Percentiles rank a stretch among this genome's conserved stretches.
Evolutionary conservation across 2,888 invertebrate genomes (phyloP).

Genomic region (Lypha dubia): DNA sequence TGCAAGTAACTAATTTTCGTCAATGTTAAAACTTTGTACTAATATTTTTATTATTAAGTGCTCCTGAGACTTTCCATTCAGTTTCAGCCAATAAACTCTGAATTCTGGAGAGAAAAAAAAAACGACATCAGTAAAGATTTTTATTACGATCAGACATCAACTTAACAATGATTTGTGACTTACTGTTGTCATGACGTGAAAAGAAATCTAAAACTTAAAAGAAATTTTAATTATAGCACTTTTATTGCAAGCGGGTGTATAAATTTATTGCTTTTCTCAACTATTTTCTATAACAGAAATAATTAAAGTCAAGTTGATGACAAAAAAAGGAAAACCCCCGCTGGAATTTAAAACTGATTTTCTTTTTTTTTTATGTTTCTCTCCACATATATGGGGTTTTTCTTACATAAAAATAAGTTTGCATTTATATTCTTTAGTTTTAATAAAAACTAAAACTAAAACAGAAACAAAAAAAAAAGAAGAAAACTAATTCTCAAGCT

Average conservation of each 20-base stretch:
- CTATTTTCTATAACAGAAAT: conserved; percentile 37
- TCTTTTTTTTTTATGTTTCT: conserved; percentile 60
- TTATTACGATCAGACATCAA: too few relatives aligned
- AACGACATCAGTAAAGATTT: too few relatives aligned
- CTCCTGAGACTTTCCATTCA: too few relatives aligned
- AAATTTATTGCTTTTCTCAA: conserved; percentile 6
- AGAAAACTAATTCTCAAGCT: conserved; percentile 58
- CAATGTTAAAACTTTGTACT: too few relatives aligned
- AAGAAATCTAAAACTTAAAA: neutral
- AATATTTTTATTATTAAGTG: too few relatives aligned
- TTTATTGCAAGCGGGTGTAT: conserved; percentile 53
- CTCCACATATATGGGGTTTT: conserved; percentile 45
- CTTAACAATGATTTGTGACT: too few relatives aligned
- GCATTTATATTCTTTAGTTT: conserved; percentile 56
- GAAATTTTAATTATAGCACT: conserved; percentile 40
- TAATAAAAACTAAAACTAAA: conserved; percentile 30
- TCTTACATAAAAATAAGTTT: conserved; percentile 36
- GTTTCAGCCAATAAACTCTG: too few relatives aligned
- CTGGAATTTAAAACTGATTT: conserved; percentile 62
- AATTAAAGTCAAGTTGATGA: conserved; percentile 42
- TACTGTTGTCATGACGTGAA: too few relatives aligned
- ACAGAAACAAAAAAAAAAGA: neutral
- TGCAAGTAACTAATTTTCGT: too few relatives aligned
- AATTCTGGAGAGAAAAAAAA: too few relatives aligned
- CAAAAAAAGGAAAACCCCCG: conserved; percentile 37